These are phyloP conservation scores for Tanypteryx hageni DNA, from an alignment of 2,888 invertebrate genomes.

Conservation along the genomic window DNA sequence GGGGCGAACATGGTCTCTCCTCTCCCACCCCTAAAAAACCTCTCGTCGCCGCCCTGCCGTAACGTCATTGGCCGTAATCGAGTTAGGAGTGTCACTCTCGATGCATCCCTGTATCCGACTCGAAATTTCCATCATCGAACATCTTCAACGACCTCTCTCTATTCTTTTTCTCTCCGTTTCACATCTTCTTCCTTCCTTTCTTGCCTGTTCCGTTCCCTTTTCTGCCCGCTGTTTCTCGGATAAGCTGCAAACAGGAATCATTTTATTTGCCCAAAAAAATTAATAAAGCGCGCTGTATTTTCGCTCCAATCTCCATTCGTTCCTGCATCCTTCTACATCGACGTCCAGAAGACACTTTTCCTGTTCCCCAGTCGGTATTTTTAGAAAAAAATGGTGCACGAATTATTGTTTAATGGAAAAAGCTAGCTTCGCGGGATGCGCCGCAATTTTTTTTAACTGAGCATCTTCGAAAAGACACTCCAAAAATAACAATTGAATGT, in stretches of 20 bases:
- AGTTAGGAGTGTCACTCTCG: conserved; percentile 34
- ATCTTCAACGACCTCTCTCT: not conserved
- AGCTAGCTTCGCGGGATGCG: not conserved
- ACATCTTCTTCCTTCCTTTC: not conserved
- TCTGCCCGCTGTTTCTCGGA: no score
- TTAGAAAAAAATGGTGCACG: not conserved
- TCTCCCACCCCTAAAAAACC: not conserved
- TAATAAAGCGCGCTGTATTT: no score
- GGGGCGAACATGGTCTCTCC: not conserved
- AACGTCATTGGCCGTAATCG: conserved; percentile 45
- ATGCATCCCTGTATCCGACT: conserved; percentile 37
- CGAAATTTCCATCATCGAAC: conserved; percentile 36
- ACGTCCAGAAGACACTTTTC: not conserved
- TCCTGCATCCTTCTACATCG: no score
- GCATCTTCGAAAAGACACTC: not conserved
- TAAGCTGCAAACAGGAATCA: no score
- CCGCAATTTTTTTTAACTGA: not conserved
- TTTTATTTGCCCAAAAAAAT: no score
- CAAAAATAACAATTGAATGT: not conserved
- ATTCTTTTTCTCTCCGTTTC: not conserved
- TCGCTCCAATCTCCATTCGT: no score
- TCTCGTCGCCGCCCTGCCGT: not conserved
- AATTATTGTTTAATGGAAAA: not conserved
- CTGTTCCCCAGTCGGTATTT: not conserved
- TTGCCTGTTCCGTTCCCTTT: not conserved